Evolutionary conservation across 1,140 invertebrate species (phyloP).

Genomic region (Theocolax elegans): DNA sequence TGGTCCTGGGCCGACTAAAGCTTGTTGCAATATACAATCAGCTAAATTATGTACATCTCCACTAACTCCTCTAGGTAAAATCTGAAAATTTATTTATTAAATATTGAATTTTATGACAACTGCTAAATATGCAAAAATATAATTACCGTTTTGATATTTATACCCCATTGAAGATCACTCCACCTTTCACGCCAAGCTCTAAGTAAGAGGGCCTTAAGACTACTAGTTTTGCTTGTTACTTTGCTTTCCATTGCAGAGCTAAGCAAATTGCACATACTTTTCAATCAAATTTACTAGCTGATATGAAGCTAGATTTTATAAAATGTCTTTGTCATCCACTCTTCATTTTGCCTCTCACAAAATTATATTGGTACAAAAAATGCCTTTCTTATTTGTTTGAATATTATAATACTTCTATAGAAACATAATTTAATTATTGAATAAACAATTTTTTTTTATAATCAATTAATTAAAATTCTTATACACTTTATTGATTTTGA

Average conservation of each 20-base stretch:
- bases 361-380: no score
- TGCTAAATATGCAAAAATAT: conserved; percentile 15
- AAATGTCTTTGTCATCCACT: background rate
- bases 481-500: no score
- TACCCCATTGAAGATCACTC: conserved; percentile 95
- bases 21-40: conserved; percentile 93
- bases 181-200: conserved; percentile 94
- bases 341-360: background rate
- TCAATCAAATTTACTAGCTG: background rate
- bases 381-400: no score
- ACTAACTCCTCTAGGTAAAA: conserved; percentile 85
- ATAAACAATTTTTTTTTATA: no score
- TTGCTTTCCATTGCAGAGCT: conserved; percentile 74
- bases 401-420: no score
- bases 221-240: conserved; percentile 85
- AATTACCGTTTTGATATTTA: conserved; percentile 88
- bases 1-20: conserved; percentile 89
- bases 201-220: conserved; percentile 85
- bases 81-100: no score
- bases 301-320: background rate
- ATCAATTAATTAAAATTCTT: no score
- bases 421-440: no score
- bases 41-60: conserved; percentile 92
- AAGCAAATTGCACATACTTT: conserved; percentile 50
- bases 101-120: no score